Conservation (phyloP, 2,797 vertebrate species). For the Phalloptychus januarius region DNA sequence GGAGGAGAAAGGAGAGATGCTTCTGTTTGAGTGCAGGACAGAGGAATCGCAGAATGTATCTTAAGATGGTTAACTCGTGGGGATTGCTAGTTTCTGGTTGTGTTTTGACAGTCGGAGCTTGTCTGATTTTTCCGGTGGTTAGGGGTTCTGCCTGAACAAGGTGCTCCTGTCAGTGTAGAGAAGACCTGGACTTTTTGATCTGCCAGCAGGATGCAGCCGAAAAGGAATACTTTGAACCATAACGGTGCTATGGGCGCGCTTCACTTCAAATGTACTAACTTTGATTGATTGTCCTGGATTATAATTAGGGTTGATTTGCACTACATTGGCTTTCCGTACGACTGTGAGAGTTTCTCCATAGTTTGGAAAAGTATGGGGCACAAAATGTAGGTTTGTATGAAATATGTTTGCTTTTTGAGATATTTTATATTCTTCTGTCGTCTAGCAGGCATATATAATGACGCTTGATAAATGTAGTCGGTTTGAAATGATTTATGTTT, state of each 20-base stretch:
- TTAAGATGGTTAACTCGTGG: slow-evolving; percentile 41
- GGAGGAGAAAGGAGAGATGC: slow-evolving; percentile 8
- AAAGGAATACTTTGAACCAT: not conserved
- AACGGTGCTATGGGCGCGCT: not conserved
- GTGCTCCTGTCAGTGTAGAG: too few species aligned
- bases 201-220: not conserved
- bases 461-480: too few species aligned
- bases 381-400: not conserved
- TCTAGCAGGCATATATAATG: too few species aligned
- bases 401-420: too few species aligned
- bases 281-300: not conserved
- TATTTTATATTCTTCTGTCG: too few species aligned
- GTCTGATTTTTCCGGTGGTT: slow-evolving; percentile 52
- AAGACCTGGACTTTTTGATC: not conserved
- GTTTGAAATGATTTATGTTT: not conserved
- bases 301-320: not conserved
- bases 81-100: slow-evolving; percentile 51
- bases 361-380: not conserved
- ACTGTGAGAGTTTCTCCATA: not conserved
- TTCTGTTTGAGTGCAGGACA: slow-evolving; percentile 36
- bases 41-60: slow-evolving; percentile 44
- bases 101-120: slow-evolving; percentile 40
- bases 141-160: slow-evolving; percentile 22
- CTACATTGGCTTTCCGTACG: not conserved
- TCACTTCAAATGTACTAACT: not conserved